Base-by-base conservation (phyloP, 1,140 invertebrate genomes). In the Drosophila carrolli region DNA sequence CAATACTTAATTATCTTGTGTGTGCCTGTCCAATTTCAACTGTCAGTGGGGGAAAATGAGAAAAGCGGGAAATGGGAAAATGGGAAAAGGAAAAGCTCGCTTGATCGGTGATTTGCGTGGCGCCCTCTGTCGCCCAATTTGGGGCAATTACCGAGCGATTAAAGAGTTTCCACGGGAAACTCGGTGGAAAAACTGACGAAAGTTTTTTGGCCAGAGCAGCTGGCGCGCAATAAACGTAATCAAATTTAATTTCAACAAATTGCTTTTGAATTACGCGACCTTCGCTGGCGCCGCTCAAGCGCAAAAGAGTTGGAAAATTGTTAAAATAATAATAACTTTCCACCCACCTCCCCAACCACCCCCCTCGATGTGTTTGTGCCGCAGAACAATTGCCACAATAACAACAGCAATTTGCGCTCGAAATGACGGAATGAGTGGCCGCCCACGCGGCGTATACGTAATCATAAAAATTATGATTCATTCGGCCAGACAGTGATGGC, bases 221-320 rank as follows among this genome's bases (percentile, higher is more conserved):
- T 85, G 81, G 81, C 81, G 76, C 75, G 79, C 67, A 67, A 86
- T 86, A 86, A 86, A 86, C 80, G 82, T 79, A 86, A 86, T 86
- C 83, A 86, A 86, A 86, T 86, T 86, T 86, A 86, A 86, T 86
- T 86, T 86, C 84, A 62, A 88, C 83, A 86, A 86, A 86, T 86
- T 86, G 83, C 83, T 88, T 86, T 86, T 73, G 83, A 86, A 86
- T 86, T 88, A 88, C 83, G 83, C 83, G 83, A 88, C 84, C 83
- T 88, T 83, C 84, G 76, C 46, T 79, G 79, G 79, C 83, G 83
- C 83, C 67, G 79, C 51, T 75, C 71, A 83, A 78, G 75, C 62
- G 75, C 62, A 61, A 88, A 82, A 86, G 78, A 86, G 83, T 83
- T 86, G 83, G 51, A 66, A 88, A 86, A 81, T 80, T 81, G 79